A percentile compares a stretch with the other conserved stretches of the same genome.
Conservation (phyloP, 2,888 invertebrate species). For the Drosophila falleni region DNA sequence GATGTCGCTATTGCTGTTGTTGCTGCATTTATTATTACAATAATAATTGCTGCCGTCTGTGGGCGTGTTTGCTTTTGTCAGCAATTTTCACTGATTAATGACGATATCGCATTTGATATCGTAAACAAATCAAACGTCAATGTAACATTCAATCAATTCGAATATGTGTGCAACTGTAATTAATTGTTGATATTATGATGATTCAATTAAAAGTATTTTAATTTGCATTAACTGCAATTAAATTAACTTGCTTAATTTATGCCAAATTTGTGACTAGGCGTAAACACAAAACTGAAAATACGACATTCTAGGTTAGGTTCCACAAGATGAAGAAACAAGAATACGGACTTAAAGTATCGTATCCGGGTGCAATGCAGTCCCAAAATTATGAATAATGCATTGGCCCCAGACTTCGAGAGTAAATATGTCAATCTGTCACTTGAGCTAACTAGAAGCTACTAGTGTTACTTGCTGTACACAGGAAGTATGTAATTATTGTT, state of each 20-base stretch:
- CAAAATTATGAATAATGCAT: constrained; percentile 62
- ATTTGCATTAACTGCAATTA: constrained; percentile 46
- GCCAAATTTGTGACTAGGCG: constrained; percentile 5
- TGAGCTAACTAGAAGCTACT: constrained; percentile 13
- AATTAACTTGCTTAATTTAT: constrained; percentile 40
- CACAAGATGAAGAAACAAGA: background rate
- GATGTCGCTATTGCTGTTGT: background rate
- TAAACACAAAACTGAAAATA: constrained; percentile 6
- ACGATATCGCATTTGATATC: constrained; percentile 42
- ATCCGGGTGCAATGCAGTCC: constrained; percentile 24
- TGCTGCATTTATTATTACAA: constrained; percentile 21
- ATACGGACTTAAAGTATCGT: background rate
- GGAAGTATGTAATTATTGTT: constrained; percentile 59
- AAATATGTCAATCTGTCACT: constrained; percentile 31
- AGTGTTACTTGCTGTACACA: constrained; percentile 25
- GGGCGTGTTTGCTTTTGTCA: constrained; percentile 59
- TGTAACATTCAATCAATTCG: constrained; percentile 27
- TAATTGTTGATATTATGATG: constrained; percentile 64
- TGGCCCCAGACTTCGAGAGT: constrained; percentile 16
- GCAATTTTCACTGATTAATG: constrained; percentile 64
- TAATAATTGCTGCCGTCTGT: constrained; percentile 29
- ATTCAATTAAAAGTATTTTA: constrained; percentile 60
- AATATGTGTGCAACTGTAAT: constrained; percentile 36
- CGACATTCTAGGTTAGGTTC: constrained; percentile 15
- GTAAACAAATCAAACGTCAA: constrained; percentile 54